Conservation (phyloP, 2,797 vertebrate species). For the Ctenopoma multispine region DNA sequence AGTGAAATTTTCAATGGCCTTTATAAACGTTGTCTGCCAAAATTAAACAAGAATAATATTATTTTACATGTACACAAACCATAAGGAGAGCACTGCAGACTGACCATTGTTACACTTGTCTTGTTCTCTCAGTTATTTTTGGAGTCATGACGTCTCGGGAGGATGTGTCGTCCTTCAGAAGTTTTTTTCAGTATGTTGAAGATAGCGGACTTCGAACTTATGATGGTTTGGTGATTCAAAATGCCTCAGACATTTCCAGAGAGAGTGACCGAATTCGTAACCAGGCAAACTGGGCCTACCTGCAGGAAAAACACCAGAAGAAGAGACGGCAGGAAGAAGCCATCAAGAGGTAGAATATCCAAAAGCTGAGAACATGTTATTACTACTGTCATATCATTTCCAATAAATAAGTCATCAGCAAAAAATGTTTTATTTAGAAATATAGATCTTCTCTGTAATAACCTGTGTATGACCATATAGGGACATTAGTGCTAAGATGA, state of each 20-base stretch:
- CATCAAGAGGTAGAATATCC: conserved; percentile 89
- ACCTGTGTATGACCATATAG: too few relatives aligned
- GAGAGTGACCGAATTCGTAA: conserved; percentile 92
- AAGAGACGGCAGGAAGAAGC: conserved; percentile 93
- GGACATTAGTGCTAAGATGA: too few relatives aligned
- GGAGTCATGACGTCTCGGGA: conserved; percentile 91
- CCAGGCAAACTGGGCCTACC: conserved; percentile 93
- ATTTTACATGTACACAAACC: too few relatives aligned
- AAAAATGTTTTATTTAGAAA: background rate
- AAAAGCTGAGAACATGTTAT: background rate
- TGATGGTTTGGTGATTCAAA: conserved; percentile 96
- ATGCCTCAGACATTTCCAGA: conserved; percentile 88
- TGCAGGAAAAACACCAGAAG: conserved; percentile 96
- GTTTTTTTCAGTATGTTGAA: conserved; percentile 95
- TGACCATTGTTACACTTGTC: background rate
- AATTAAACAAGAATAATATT: too few relatives aligned
- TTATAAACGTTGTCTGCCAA: too few relatives aligned
- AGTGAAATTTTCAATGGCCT: too few relatives aligned
- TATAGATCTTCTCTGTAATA: background rate
- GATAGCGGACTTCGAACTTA: conserved; percentile 94
- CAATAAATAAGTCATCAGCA: background rate
- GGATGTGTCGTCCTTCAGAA: conserved; percentile 85
- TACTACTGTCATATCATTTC: background rate
- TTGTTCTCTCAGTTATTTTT: conserved; percentile 73
- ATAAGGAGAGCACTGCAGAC: too few relatives aligned